Evolutionary conservation across 2,797 vertebrate species (phyloP), one percentile per base, ranked within the genome.

Genomic region (Malurus leucopterus): DNA sequence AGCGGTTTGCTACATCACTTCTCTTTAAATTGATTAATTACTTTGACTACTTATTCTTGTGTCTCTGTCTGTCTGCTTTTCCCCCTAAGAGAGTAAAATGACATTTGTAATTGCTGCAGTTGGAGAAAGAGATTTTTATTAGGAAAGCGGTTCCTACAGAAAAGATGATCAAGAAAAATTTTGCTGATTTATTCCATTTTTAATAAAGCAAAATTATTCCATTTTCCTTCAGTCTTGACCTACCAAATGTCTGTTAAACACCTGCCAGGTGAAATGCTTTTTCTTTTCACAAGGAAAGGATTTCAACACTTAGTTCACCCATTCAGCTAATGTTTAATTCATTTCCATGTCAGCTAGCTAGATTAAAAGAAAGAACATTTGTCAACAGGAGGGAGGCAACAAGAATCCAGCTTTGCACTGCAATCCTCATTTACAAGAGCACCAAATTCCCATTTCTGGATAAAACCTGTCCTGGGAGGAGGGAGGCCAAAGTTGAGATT

Each of bases 291-390:
- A 23, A 76, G 44, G 55, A 88, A 70, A 76, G 32, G 22, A 61
- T 91, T 93, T 92, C 58, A 63, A 80, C 54, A 69, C 53, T 94
- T 89, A 92, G 30, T 53, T 95, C 63, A 64, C 54, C 89, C 80
- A 72, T 68, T 88, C 78, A 91, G 63, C 54, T 82, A 32, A 86
- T 83, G 83, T 92, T 95, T 96, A 93, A 96, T 93, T 92, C 50
- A 92, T 89, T 81, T 59, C 43, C 67, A 76, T 91, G 69, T 78
- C 84, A 90, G 51, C 53, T 55, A 76, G 47, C n/a, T 79, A 74
- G 76, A 92, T 93, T 93, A 89, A 91, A 93, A 90, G 65, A 64
- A 83, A 93, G 88, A 92, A 93, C 23, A 67, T 83, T 91, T 63
- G 85, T 79, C 89, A 91, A 83, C 38, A 84, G 53, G 68, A 94